Evolutionary conservation across 2,797 vertebrate species (phyloP).

Genomic region (Heliangelus exortis): DNA sequence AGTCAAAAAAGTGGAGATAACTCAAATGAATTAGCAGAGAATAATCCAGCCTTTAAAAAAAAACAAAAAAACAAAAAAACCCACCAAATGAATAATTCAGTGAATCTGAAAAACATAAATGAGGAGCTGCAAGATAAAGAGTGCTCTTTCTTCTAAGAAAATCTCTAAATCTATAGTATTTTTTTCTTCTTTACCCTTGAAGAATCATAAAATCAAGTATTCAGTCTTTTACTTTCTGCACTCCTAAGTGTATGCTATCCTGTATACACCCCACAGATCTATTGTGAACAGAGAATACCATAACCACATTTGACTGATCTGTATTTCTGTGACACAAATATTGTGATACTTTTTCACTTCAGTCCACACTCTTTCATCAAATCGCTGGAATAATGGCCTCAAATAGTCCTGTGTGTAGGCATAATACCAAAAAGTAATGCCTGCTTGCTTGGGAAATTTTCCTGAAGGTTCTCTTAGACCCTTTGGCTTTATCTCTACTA

Average conservation of each 20-base stretch:
- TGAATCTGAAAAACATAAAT: not conserved
- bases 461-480: not conserved
- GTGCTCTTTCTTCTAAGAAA: no score
- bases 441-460: not conserved
- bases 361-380: not conserved
- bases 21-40: not conserved
- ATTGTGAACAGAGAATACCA: not conserved
- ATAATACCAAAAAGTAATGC: not conserved
- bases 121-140: not conserved
- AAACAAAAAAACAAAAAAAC: no score
- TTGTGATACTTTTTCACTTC: not conserved
- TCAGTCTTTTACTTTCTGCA: not conserved
- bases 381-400: not conserved
- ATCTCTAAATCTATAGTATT: not conserved
- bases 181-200: not conserved
- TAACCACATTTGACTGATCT: not conserved
- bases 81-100: not conserved
- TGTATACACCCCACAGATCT: not conserved
- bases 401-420: not conserved
- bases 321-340: not conserved
- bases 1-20: not conserved
- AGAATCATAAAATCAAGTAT: not conserved
- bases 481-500: not conserved
- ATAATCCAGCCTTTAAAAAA: not conserved
- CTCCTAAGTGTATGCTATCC: not conserved